Evolutionary conservation across 1,140 invertebrate species (phyloP), one percentile per base, ranked within the genome.

Genomic region (Brachystomella parvula): DNA sequence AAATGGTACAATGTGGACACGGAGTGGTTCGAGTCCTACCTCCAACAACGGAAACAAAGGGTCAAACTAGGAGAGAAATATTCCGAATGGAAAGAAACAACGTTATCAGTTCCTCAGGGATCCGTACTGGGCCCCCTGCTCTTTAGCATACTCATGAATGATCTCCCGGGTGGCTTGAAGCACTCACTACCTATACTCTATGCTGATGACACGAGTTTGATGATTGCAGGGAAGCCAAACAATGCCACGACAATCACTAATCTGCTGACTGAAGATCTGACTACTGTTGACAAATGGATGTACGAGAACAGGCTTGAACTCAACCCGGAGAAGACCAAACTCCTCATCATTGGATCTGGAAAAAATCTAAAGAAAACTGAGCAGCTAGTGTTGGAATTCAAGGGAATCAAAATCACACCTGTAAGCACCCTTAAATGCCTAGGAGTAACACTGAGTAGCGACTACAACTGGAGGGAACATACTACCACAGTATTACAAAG

Each of bases 1-100:
- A 66, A 65, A 47, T 24, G 33, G 15, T 63, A 66, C 39, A 26
- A 47, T 21, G 49, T 64, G n/a, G 63, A 64, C 30, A 28, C 44
- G 3, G 26, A 24, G 2, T 61, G 59, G 59, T 35, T 61, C 30
- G 2, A 24, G 24, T 61, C 59, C 2, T 61, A 61, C 24, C 30
- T 61, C n/a, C 2, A 9, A 39, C 2, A 33, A 9, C 19, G 26
- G 26, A n/a, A 29, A 64, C 28, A 39, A 29, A 2, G 12, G 6
- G 49, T 53, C 3, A 19, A 64, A 32, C 24, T 15, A 2, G 12
- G 39, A 28, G 2, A 2, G 2, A 21, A 33, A 58, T 15, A 26
- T 6, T 53, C 49, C 6, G 24, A 53, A 53, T 6, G 6, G 12
- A 26, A 26, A 19, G 24, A 15, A 15, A 19, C 49, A 6, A 53